Evolutionary conservation across 92 coral and sea anemone species (phyloP).

Genomic region (Umimayanthus kanabou): DNA sequence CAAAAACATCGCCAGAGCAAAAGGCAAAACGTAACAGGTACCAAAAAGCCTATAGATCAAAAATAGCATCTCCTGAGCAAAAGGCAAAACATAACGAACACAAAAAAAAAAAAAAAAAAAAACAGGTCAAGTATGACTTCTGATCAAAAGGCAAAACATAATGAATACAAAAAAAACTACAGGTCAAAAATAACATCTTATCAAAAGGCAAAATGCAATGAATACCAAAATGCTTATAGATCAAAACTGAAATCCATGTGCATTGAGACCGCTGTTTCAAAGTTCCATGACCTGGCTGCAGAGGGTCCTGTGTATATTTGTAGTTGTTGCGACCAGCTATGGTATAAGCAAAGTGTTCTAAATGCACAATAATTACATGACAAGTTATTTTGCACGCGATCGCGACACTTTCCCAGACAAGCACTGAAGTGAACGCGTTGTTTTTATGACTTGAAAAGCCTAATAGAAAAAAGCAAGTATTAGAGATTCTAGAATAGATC

Average conservation of each 20-base stretch:
- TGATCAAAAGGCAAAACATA: neutral
- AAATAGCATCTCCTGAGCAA: neutral
- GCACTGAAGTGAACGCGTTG: no score
- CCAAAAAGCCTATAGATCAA: neutral
- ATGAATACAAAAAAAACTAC: neutral
- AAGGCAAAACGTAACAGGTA: slow-evolving; percentile 41
- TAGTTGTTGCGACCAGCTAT: neutral
- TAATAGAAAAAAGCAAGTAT: no score
- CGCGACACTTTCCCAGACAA: no score
- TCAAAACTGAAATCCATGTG: neutral
- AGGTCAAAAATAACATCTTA: slow-evolving; percentile 42
- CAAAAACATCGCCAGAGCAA: slow-evolving; percentile 25
- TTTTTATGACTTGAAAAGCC: no score
- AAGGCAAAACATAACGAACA: neutral
- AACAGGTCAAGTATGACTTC: slow-evolving; percentile 40
- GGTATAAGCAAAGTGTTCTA: neutral
- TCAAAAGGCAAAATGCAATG: slow-evolving; percentile 32
- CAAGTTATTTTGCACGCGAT: no score
- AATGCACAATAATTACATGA: no score
- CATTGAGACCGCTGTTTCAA: neutral
- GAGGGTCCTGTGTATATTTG: neutral
- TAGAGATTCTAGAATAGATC: no score
- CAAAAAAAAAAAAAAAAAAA: neutral
- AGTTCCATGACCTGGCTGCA: slow-evolving; percentile 37
- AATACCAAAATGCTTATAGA: slow-evolving; percentile 16